A percentile compares a stretch with the other conserved stretches of the same genome.
Evolutionary conservation across 2,797 vertebrate genomes (phyloP).

Genomic region (Bothrops alternatus): DNA sequence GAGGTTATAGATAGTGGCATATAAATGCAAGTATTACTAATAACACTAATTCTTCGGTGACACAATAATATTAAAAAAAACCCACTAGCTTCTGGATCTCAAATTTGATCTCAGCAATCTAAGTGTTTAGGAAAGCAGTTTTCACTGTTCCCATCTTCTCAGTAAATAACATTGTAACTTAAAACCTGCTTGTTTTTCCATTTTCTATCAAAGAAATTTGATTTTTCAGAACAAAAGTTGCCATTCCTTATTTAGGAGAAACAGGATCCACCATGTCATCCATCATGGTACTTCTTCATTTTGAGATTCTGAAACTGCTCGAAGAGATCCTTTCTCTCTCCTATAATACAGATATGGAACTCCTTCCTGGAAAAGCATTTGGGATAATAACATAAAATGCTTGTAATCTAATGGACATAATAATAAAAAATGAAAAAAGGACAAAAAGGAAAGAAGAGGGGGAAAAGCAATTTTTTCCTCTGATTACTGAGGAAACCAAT

Average conservation of each 20-base stretch:
- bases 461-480: not conserved
- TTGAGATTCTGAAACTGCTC: not conserved
- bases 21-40: not conserved
- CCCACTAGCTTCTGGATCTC: not conserved
- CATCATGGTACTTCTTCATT: not conserved
- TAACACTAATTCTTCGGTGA: not conserved
- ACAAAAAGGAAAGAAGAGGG: not conserved
- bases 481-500: not conserved
- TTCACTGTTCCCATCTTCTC: not conserved
- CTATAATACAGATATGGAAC: not conserved
- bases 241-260: not conserved
- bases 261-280: not conserved
- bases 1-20: not conserved
- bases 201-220: not conserved
- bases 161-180: not conserved
- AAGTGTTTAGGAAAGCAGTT: not conserved
- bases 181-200: not conserved
- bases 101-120: not conserved
- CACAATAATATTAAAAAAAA: not conserved
- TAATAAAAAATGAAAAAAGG: not conserved
- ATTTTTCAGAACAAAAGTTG: not conserved
- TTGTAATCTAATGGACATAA: not conserved
- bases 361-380: not conserved
- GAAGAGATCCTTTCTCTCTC: not conserved
- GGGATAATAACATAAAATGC: not conserved